phyloP scores from a whole-genome alignment of 2,888 invertebrate species.

The Leistus spinibarbis region DNA sequence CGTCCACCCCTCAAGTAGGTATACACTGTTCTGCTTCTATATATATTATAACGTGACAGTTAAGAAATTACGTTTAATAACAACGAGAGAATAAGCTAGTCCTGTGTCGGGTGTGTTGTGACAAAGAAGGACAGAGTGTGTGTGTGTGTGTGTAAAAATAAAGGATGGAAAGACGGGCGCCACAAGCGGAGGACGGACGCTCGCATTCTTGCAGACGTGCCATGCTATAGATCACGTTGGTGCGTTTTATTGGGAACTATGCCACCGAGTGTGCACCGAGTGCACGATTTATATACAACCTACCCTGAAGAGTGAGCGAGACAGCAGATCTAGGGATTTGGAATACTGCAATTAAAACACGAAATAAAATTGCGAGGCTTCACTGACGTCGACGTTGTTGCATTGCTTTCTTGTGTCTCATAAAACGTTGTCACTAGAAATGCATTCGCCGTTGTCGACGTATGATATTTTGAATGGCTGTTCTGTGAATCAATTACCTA shows the following conservation, averaged over 20 bases:
- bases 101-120: background rate
- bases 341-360: conserved; percentile 27
- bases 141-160: background rate
- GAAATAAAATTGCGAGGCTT: conserved; percentile 22
- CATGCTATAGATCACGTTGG: conserved; percentile 22
- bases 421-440: no score
- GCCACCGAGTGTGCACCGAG: background rate
- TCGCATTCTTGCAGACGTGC: background rate
- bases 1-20: background rate
- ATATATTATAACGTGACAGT: conserved; percentile 34
- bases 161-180: background rate
- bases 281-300: background rate
- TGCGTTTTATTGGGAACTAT: conserved; percentile 31
- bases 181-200: background rate
- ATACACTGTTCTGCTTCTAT: conserved; percentile 4
- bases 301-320: background rate
- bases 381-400: background rate
- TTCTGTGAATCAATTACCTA: no score
- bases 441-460: no score
- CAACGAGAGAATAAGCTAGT: conserved; percentile 15
- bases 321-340: conserved; percentile 13
- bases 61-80: conserved; percentile 39
- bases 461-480: no score
- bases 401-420: background rate
- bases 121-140: background rate